Conservation (phyloP, 2,113 vertebrate genomes). For the Crotalus helleri region DNA sequence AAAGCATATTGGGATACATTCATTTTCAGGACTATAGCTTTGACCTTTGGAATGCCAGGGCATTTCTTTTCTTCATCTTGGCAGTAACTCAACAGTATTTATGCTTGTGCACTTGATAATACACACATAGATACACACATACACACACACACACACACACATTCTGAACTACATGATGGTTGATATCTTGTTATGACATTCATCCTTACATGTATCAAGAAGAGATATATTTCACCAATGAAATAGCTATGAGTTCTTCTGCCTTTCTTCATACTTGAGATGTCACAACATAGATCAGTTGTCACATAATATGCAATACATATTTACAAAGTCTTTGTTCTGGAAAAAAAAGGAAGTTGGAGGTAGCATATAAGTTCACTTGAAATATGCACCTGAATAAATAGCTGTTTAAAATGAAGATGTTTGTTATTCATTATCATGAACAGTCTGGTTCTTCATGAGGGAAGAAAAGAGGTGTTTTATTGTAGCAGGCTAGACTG, state of each 20-base stretch:
- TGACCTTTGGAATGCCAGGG: slow-evolving; percentile 13
- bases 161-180: slow-evolving; percentile 46
- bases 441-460: background rate
- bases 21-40: slow-evolving; percentile 10
- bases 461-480: background rate
- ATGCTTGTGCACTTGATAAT: slow-evolving; percentile 25
- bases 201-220: slow-evolving; percentile 51
- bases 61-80: slow-evolving; percentile 39
- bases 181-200: slow-evolving; percentile 70
- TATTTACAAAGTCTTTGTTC: slow-evolving; percentile 33
- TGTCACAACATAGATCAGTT: slow-evolving; percentile 60
- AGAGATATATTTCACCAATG: slow-evolving; percentile 46
- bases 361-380: slow-evolving; percentile 18
- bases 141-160: background rate
- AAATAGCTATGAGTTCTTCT: slow-evolving; percentile 52
- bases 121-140: slow-evolving; percentile 21
- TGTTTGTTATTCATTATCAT: background rate
- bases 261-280: slow-evolving; percentile 47
- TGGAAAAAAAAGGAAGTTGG: slow-evolving; percentile 4
- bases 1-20: background rate
- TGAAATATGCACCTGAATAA: background rate
- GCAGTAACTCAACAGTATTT: slow-evolving; percentile 59
- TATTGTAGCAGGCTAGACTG: background rate
- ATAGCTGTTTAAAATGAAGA: background rate
- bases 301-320: slow-evolving; percentile 17